Conservation (phyloP, 2,113 vertebrate species). For the Pangasianodon gigas region DNA sequence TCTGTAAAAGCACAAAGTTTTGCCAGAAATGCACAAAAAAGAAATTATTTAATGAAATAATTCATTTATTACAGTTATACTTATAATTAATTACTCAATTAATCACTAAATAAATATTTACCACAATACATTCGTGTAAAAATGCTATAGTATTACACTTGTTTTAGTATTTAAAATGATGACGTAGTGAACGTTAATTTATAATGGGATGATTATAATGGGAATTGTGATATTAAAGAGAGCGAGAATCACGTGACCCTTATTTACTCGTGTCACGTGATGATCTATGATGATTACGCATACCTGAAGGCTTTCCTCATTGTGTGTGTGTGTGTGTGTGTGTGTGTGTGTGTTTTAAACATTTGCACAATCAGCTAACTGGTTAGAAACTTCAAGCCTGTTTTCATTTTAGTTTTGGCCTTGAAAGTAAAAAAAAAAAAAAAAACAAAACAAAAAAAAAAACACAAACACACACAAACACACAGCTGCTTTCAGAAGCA, state of each 20-base stretch:
- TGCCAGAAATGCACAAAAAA: background rate
- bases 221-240: background rate
- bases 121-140: background rate
- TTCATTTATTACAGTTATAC: background rate
- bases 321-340: no score
- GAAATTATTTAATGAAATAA: background rate
- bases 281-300: background rate
- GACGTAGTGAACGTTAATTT: background rate
- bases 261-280: background rate
- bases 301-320: background rate
- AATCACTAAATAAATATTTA: background rate
- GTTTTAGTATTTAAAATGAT: background rate
- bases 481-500: background rate
- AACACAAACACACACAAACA: no score
- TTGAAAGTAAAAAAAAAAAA: background rate
- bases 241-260: background rate
- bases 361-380: background rate
- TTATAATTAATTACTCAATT: background rate
- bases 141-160: background rate
- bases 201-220: background rate
- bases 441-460: background rate
- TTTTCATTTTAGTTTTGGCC: background rate
- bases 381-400: background rate
- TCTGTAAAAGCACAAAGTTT: background rate
- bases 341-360: no score